Percentiles rank a stretch among this genome's conserved stretches.
These are phyloP conservation scores for Drosophila micromelanica DNA, from an alignment of 1,140 invertebrate species.

Conservation along the genomic window DNA sequence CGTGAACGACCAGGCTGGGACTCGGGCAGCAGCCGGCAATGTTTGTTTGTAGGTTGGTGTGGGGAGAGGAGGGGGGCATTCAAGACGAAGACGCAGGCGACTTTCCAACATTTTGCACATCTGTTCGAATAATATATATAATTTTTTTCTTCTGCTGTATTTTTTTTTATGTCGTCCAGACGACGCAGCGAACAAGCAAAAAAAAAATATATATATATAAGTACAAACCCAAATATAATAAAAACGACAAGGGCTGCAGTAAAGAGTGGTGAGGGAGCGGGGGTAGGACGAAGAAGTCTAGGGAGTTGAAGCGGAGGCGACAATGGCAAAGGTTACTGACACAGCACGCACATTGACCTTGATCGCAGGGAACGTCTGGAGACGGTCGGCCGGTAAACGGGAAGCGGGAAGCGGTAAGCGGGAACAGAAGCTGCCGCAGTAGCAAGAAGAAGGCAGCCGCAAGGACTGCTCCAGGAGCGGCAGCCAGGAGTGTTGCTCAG, in stretches of 20 bases:
- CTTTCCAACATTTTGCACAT: constrained; percentile 76
- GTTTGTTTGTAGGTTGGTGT: background rate
- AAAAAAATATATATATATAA: constrained; percentile 42
- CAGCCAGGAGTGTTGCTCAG: constrained; percentile 7
- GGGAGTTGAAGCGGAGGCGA: constrained; percentile 43
- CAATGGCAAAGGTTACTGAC: constrained; percentile 78
- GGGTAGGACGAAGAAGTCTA: constrained; percentile 22
- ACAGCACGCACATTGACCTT: constrained; percentile 82
- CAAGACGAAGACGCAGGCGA: constrained; percentile 39
- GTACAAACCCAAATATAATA: constrained; percentile 77
- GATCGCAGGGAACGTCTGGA: constrained; percentile 62
- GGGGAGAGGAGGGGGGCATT: background rate
- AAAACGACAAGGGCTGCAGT: constrained; percentile 41
- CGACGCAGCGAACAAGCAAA: constrained; percentile 26
- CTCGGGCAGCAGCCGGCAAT: background rate
- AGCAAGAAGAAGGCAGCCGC: constrained; percentile 5
- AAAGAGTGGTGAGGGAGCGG: background rate
- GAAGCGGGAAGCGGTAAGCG: background rate
- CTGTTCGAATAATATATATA: constrained; percentile 71
- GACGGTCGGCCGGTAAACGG: constrained; percentile 35
- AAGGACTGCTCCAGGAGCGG: constrained; percentile 5
- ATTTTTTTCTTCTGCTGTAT: constrained; percentile 35
- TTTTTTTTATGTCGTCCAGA: constrained; percentile 57
- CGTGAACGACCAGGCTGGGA: constrained; percentile 51
- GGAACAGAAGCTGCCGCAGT: constrained; percentile 18